Evolutionary conservation across 2,113 vertebrate species (phyloP).

Genomic region (Burhinus bistriatus): DNA sequence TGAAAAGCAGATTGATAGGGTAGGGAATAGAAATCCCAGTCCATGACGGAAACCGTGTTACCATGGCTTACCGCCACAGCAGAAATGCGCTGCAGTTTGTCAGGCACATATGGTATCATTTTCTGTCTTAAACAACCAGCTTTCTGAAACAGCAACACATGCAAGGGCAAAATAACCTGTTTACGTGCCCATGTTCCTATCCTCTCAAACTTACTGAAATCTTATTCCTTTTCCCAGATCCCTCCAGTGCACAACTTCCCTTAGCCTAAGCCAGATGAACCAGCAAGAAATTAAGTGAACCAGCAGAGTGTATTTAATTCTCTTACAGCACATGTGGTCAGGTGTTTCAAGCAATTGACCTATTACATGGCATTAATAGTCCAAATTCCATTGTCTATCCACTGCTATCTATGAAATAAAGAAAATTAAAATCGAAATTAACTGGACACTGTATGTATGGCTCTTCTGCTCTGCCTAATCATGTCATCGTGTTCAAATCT

Average conservation of each 20-base stretch:
- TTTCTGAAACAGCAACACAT: not conserved
- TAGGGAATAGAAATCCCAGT: not conserved
- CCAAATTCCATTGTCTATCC: not conserved
- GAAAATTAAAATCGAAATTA: not conserved
- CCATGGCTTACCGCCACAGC: not conserved
- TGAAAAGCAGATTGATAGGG: not conserved
- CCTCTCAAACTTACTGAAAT: not conserved
- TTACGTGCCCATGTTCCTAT: not conserved
- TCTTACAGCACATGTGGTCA: not conserved
- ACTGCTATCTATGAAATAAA: not conserved
- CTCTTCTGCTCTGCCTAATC: not conserved
- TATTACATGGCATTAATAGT: not conserved
- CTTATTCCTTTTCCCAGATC: not conserved
- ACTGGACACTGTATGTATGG: not conserved
- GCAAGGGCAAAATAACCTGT: not conserved
- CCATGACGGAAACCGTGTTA: not conserved
- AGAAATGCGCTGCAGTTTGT: constrained; percentile 1
- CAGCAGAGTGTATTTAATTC: not conserved
- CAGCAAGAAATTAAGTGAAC: not conserved
- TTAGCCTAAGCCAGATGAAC: not conserved
- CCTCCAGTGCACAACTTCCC: not conserved
- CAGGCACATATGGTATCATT: not conserved
- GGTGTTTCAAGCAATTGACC: not conserved
- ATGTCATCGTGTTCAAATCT: not conserved
- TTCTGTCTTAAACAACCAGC: not conserved